Evolutionary conservation across 2,888 invertebrate genomes (phyloP), one percentile per base, ranked within the genome.

Genomic region (Steinernema scapterisci): DNA sequence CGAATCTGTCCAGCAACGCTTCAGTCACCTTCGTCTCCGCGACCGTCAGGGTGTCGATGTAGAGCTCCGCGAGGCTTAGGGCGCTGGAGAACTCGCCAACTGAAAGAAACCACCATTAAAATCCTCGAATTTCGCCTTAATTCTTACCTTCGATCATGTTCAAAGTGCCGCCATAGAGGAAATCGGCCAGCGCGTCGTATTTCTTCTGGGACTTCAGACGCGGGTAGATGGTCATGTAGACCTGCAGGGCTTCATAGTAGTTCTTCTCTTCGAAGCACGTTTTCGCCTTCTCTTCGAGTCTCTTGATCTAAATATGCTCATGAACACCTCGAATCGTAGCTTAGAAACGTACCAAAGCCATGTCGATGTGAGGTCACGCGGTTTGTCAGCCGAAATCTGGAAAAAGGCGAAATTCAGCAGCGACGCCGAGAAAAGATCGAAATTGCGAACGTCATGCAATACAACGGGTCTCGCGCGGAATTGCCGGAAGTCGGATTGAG

Each of bases 241-340:
- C 77, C 70, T 84, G 84, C 73, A 84, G 84, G 9, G 83, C 84
- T 70, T 84, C 83, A 76, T 84, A 84, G 76, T 76, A 85, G 21
- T 85, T 79, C 46, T 78, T 75, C n/a, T 76, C 73, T 16, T 77
- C 79, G 38, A 85, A 73, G n/a, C 76, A 74, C 7, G 16, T 19
- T n/a, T 72, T 43, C 63, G 63, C 63, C 19, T 63, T 63, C 19
- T 63, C 63, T n/a, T 63, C 63, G 16, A 63, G 31, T n/a, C 63
- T 23, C 16, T 31, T 63, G 63, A 63, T 63, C 63, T 63, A 63
- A 31, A 31, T 31, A 31, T 1, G 5, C 19, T 21, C 21, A 5
- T 5, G 9, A 52, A 1, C 2, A 52, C 38, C 1, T 11, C 1
- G 2, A 21, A 11, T 19, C 2, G 52, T 21, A 52, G 11, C 3